Evolutionary conservation across 2,113 vertebrate genomes (phyloP).

Genomic region (Xenotilapia longispinis): DNA sequence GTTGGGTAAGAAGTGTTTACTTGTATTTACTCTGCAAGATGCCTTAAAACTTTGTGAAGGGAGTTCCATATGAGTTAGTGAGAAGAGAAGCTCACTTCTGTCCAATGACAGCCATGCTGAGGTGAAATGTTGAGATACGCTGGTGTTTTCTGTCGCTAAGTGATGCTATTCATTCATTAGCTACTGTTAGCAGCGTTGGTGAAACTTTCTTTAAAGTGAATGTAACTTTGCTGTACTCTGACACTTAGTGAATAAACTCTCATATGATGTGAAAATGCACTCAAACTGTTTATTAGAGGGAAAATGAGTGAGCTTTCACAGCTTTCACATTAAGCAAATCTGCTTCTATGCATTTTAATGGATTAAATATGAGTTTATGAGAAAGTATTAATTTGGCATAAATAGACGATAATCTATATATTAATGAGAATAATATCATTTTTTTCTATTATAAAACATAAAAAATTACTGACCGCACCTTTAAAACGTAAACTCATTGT

Average conservation of each 20-base stretch:
- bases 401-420: not conserved
- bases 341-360: fast-evolving
- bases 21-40: too few relatives aligned
- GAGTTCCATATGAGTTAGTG: not conserved
- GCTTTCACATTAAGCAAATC: not conserved
- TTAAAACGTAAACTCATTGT: not conserved
- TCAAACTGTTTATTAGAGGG: not conserved
- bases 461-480: not conserved
- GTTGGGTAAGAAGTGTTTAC: not conserved
- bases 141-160: not conserved
- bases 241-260: not conserved
- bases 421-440: not conserved
- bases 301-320: not conserved
- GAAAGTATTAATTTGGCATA: not conserved
- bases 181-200: not conserved
- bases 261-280: not conserved
- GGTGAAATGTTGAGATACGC: fast-evolving
- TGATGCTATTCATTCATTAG: not conserved
- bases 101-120: not conserved
- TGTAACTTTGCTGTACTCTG: not conserved
- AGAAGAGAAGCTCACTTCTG: not conserved
- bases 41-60: too few relatives aligned
- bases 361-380: not conserved
- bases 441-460: not conserved
- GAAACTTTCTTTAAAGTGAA: not conserved